phyloP scores from a whole-genome alignment of 2,888 invertebrate genomes.

The Megalurothrips usitatus region DNA sequence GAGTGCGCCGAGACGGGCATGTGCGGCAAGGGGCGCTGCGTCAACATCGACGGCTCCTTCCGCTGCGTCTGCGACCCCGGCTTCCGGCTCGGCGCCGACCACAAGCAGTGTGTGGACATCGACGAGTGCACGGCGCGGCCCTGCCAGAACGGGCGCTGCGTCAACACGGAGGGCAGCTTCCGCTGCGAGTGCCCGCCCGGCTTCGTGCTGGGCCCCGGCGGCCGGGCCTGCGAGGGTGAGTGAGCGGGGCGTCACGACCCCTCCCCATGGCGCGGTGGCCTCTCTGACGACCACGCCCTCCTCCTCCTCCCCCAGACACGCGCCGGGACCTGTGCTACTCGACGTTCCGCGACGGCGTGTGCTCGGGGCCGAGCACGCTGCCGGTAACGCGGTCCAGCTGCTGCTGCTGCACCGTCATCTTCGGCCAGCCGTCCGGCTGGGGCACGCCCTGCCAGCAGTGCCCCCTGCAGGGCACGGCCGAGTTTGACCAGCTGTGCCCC shows the following conservation, averaged over 20 bases:
- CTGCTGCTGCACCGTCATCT: constrained; percentile 68
- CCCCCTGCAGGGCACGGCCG: constrained; percentile 62
- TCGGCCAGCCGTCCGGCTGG: constrained; percentile 71
- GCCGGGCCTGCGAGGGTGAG: constrained; percentile 69
- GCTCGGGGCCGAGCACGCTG: constrained; percentile 67
- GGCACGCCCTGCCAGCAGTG: constrained; percentile 74
- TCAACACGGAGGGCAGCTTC: constrained; percentile 66
- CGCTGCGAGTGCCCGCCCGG: constrained; percentile 64
- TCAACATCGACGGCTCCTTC: constrained; percentile 67
- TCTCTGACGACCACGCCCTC: too few species aligned
- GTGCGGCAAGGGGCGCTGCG: constrained; percentile 63
- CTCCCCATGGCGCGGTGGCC: too few species aligned
- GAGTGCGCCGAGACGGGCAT: constrained; percentile 54
- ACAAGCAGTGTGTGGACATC: constrained; percentile 63
- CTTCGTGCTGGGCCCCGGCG: constrained; percentile 68
- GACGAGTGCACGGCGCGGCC: constrained; percentile 60
- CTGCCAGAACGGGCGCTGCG: constrained; percentile 64
- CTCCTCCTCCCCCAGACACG: constrained; percentile 60
- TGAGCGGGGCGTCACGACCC: too few species aligned
- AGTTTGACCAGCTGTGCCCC: constrained; percentile 69
- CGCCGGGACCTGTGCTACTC: constrained; percentile 76
- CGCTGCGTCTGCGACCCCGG: constrained; percentile 65
- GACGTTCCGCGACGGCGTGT: constrained; percentile 70
- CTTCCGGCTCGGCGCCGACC: constrained; percentile 57
- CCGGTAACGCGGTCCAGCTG: constrained; percentile 81